Evolutionary conservation across 1,140 invertebrate species (phyloP).

Genomic region (Dendrolimus punctatus): DNA sequence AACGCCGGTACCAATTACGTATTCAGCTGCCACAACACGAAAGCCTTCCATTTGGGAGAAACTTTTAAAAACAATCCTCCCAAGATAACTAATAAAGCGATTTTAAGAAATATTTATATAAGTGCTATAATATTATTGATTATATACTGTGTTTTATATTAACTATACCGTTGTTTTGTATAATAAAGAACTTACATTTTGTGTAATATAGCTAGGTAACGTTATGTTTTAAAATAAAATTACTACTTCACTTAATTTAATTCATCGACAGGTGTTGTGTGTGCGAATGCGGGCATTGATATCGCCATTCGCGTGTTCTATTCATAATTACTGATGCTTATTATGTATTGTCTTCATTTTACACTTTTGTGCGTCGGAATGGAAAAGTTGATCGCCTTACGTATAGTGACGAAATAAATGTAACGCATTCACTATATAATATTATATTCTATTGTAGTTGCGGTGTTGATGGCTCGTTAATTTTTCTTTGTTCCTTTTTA

Average conservation of each 20-base stretch:
- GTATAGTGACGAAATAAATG: conserved; percentile 28
- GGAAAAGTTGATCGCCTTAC: conserved; percentile 48
- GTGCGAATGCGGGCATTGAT: conserved; percentile 11
- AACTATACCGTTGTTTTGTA: no score
- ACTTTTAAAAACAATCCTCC: conserved; percentile 41
- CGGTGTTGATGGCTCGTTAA: no score
- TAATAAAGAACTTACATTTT: no score
- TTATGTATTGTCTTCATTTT: conserved; percentile 47
- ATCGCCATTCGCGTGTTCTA: conserved; percentile 26
- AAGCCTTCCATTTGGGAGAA: conserved; percentile 35
- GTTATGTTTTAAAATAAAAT: no score
- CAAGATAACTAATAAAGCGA: conserved; percentile 18
- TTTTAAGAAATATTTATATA: conserved; percentile 1
- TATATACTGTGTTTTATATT: no score
- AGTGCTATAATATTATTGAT: not conserved
- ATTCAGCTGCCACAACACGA: conserved; percentile 22
- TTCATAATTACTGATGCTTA: conserved; percentile 34
- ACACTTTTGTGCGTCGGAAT: conserved; percentile 38
- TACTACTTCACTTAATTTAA: no score
- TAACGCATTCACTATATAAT: conserved; percentile 15
- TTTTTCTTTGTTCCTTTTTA: no score
- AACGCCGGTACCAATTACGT: conserved; percentile 27
- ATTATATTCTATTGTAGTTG: conserved; percentile 7
- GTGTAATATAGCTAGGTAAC: no score
- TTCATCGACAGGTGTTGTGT: no score